Evolutionary conservation across 2,888 invertebrate species (phyloP).

Genomic region (Pristionchus exspectatus): DNA sequence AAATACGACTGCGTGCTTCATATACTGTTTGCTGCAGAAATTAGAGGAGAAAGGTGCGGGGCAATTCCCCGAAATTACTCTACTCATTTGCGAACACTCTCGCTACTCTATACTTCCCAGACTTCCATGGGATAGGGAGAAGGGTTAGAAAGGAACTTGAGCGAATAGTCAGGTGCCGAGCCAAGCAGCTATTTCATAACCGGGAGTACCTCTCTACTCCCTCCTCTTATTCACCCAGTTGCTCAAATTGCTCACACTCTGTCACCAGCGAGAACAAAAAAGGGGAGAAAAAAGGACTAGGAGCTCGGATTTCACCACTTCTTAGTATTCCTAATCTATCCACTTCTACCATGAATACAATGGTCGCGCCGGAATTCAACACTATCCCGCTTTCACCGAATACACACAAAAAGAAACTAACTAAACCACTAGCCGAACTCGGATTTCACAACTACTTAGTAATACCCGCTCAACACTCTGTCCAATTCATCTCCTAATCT

Average conservation of each 20-base stretch:
- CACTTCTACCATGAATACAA: background rate
- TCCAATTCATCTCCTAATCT: background rate
- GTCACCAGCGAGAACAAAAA: background rate
- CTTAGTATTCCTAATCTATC: too few relatives aligned
- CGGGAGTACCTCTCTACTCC: background rate
- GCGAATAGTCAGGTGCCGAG: background rate
- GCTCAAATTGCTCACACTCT: background rate
- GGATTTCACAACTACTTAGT: background rate
- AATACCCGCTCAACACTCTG: background rate
- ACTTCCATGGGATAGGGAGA: background rate
- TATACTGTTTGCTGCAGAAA: background rate
- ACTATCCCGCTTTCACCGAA: too few relatives aligned
- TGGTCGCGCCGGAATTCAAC: too few relatives aligned
- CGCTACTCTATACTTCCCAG: too few relatives aligned
- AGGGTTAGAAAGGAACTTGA: background rate
- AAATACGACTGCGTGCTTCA: background rate
- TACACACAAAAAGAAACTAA: too few relatives aligned
- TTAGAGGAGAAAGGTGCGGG: too few relatives aligned
- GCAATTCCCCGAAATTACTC: too few relatives aligned
- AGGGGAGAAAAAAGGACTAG: too few relatives aligned
- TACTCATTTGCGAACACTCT: too few relatives aligned
- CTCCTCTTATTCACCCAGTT: background rate
- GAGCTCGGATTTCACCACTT: too few relatives aligned
- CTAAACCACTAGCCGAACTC: too few relatives aligned
- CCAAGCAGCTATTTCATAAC: background rate